phyloP scores from a whole-genome alignment of 2,113 vertebrate genomes.

The Channa argus region DNA sequence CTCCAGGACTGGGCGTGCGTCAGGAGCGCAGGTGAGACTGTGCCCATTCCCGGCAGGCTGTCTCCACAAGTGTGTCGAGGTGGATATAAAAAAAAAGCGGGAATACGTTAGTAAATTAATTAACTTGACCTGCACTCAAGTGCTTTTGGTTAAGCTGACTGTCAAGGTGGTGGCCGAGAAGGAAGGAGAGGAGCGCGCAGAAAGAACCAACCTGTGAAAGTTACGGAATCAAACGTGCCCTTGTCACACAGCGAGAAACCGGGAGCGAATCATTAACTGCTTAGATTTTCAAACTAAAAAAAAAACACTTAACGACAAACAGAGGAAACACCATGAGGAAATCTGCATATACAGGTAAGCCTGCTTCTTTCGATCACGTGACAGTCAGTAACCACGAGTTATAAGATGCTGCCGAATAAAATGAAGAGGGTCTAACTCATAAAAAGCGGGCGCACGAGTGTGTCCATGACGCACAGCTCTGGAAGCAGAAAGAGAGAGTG shows the following conservation, averaged over 20 bases:
- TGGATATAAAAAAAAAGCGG: constrained; percentile 19
- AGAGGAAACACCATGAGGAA: constrained; percentile 69
- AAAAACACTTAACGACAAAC: not conserved
- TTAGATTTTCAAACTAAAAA: not conserved
- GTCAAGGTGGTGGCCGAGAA: constrained; percentile 1
- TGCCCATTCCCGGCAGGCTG: constrained; percentile 42
- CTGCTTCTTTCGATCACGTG: not conserved
- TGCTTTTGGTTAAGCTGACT: constrained; percentile 22
- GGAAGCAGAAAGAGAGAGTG: not conserved
- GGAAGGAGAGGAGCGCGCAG: not conserved
- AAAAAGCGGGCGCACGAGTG: not conserved
- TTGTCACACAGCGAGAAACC: constrained; percentile 24
- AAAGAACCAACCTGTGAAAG: constrained; percentile 20
- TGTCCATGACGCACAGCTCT: not conserved
- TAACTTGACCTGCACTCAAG: constrained; percentile 22
- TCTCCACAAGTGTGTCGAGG: constrained; percentile 28
- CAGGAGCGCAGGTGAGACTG: constrained; percentile 74
- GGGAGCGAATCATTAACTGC: constrained; percentile 6
- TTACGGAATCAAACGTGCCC: constrained; percentile 33
- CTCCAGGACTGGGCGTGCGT: constrained; percentile 71
- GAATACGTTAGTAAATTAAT: not conserved
- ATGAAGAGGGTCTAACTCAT: not conserved
- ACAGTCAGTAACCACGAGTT: not conserved
- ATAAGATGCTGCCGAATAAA: not conserved
- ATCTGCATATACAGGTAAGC: constrained; percentile 68